These are phyloP conservation scores for Pogonomyrmex californicus DNA, from an alignment of 1,140 invertebrate species.

Conservation along the genomic window DNA sequence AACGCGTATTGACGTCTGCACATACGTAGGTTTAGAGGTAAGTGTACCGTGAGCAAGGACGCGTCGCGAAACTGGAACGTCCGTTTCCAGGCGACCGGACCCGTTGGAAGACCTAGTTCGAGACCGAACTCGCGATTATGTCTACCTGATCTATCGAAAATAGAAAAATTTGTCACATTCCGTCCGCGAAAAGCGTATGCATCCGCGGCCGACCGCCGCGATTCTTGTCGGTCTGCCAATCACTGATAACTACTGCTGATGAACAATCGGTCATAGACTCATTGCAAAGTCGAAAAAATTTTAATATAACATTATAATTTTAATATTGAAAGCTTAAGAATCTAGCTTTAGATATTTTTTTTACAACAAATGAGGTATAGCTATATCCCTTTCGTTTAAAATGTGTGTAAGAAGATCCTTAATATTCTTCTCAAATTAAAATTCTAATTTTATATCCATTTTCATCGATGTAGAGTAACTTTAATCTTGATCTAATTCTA, in stretches of 20 bases:
- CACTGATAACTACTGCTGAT: neutral
- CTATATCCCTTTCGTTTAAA: neutral
- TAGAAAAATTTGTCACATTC: neutral
- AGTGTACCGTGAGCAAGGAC: constrained; percentile 77
- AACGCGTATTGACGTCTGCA: constrained; percentile 62
- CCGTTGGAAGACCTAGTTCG: constrained; percentile 70
- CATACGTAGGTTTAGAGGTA: constrained; percentile 69
- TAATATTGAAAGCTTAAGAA: neutral
- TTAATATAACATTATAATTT: neutral
- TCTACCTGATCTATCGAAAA: constrained; percentile 2
- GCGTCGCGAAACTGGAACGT: constrained; percentile 71
- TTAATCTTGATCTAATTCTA: too few relatives aligned
- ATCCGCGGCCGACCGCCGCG: neutral
- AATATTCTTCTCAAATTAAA: neutral
- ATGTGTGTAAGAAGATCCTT: neutral
- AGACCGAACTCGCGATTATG: constrained; percentile 40
- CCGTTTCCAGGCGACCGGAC: constrained; percentile 64
- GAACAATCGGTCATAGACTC: neutral
- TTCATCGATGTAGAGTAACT: too few relatives aligned
- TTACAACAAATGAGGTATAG: neutral
- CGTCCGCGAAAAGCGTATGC: neutral
- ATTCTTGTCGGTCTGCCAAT: neutral
- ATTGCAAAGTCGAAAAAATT: neutral
- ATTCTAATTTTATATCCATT: neutral
- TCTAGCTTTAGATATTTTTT: neutral